Evolutionary conservation across 1,140 invertebrate species (phyloP).

Genomic region (Papilio helenus): DNA sequence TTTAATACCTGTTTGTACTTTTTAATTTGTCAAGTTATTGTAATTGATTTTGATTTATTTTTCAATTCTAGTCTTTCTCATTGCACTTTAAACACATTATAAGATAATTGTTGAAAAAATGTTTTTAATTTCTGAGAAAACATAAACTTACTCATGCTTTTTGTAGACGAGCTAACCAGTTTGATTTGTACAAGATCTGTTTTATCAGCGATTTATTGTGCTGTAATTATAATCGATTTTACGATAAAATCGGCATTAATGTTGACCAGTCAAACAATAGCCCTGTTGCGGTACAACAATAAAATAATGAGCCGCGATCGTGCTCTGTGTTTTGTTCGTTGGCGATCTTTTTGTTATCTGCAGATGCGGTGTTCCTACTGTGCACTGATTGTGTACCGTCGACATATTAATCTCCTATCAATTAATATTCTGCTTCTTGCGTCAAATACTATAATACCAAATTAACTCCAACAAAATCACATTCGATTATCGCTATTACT

Average conservation of each 20-base stretch:
- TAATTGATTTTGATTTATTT: too few relatives aligned
- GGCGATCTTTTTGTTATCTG: slow-evolving; percentile 65
- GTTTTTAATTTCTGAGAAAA: not conserved
- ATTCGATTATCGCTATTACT: too few relatives aligned
- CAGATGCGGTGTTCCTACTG: slow-evolving; percentile 55
- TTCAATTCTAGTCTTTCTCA: too few relatives aligned
- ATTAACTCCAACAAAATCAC: too few relatives aligned
- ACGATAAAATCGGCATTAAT: slow-evolving; percentile 28
- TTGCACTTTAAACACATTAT: too few relatives aligned
- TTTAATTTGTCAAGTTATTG: too few relatives aligned
- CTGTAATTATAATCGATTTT: slow-evolving; percentile 59
- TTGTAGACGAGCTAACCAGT: not conserved
- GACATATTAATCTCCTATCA: slow-evolving; percentile 25
- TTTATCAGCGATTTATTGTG: slow-evolving; percentile 39
- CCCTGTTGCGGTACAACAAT: slow-evolving; percentile 55
- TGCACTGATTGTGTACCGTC: slow-evolving; percentile 61
- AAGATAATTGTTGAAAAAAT: too few relatives aligned
- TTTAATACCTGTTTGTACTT: not conserved
- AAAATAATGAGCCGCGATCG: slow-evolving; percentile 66
- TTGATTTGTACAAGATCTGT: not conserved
- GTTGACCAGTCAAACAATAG: slow-evolving; percentile 52
- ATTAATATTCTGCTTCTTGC: too few relatives aligned
- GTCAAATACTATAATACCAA: too few relatives aligned
- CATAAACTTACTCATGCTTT: not conserved
- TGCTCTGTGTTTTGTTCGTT: slow-evolving; percentile 61